Base-by-base conservation (phyloP, 2,888 invertebrate genomes). In the Carterocephalus palaemon region DNA sequence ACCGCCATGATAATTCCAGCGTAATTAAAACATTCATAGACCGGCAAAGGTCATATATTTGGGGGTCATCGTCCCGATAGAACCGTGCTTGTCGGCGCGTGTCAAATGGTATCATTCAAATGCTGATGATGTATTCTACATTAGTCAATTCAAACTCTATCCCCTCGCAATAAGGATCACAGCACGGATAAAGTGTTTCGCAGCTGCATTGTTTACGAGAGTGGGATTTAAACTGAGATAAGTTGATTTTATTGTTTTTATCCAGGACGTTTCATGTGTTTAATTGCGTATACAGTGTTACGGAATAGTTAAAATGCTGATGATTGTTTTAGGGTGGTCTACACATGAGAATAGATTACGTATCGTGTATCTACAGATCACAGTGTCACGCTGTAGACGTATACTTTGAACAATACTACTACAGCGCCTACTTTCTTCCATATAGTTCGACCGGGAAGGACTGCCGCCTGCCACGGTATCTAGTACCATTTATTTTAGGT, bases 171-270 rank as follows among this genome's bases (percentile, higher is more conserved):
- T 36, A 36, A 22, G 12, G 7, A 16, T 22, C 10, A 22, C n/a
- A 1, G 8, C 3, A 4, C 1, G 4, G 7, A 10, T 20, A 5
- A 7, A 9, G 6, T 32, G n/a, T 12, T 2, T 13, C 7, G 1
- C n/a, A 22, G 33, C 33, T 17, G 33, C 33, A 33, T 33, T n/a
- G n/a, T 26, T 17, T 7, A 13, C 16, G 8, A 12, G 12, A 33
- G 9, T 26, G 19, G 33, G 28, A 36, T 43, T 26, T 9, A 22
- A 43, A 43, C 8, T 16, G 43, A 43, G 43, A 43, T 43, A 43
- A 43, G 43, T 34, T 69, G 72, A 74, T 79, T 67, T 67, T 74
- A 82, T 83, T 80, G 82, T 82, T 80, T 82, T 75, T 75, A 78
- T 70, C 69, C 79, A 77, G 70, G 71, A 67, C 65, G 17, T 62